Base-by-base conservation (phyloP, 2,797 vertebrate genomes). In the Pitangus sulphuratus region DNA sequence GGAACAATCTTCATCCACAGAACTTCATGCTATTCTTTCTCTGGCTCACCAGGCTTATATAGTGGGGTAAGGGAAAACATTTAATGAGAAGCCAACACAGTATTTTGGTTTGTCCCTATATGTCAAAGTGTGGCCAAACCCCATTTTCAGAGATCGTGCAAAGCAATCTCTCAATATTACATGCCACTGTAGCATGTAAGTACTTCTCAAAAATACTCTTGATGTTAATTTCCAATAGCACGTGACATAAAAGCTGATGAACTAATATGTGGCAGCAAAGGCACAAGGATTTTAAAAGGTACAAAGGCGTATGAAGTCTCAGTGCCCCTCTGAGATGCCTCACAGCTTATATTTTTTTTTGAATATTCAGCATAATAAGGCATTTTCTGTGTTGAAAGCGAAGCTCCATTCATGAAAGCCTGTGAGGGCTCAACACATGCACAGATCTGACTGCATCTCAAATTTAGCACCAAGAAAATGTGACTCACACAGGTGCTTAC, bases 171-270 rank as follows among this genome's bases (percentile, higher is more conserved):
- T 66, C 44, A 56, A 7, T 60, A 74, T 50, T 25, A 31, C 6
- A 11, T 22, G 2, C 15, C 35, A 47, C 39, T 58, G 6, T 24
- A 80, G 61, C 1, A 3, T 1, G 2, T 3, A 45, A 4, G 0
- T 20, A n/a, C 37, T 72, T 72, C n/a, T 35, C 33, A 56, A 17
- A 70, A 61, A n/a, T 54, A n/a, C 2, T 14, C 50, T 16, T 26
- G 19, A 5, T 8, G 0, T 9, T 20, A 58, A 35, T 58, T 47
- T n/a, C 39, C 25, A 68, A 26, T 25, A 89, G 7, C 17, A 19
- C 14, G 7, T 58, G 22, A 65, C 9, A 78, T 47, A 71, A 89
- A 70, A 56, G 37, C 42, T 33, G n/a, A 80, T 39, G 48, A 87
- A 87, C 6, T 42, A 56, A 8, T 11, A 56, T 0, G 2, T 33